Base-by-base conservation (phyloP, 2,888 invertebrate species). In the Bugula neritina region DNA sequence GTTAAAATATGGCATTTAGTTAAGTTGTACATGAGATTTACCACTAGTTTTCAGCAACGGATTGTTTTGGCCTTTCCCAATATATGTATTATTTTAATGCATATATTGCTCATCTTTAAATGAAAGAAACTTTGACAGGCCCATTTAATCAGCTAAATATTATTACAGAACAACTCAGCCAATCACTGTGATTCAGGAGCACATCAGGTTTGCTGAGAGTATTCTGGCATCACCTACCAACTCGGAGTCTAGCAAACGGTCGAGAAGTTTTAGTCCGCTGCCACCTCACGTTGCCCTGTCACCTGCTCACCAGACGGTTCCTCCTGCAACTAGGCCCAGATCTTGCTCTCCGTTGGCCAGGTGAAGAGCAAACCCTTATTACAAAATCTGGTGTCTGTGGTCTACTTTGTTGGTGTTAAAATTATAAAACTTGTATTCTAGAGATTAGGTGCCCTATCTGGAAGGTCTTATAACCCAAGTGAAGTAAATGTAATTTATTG, bases 161-260 rank as follows among this genome's bases (percentile, higher is more conserved):
- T n/a, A n/a, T 17, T 43, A 10, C 17, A 43, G 43, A 43, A 43
- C 43, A 43, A 43, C 5, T 3, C 63, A 63, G 27, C 63, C 63
- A 5, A 63, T 63, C 63, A 63, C 63, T 13, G 27, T 63, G 25
- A 63, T 63, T 25, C 63, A 63, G 63, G 63, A 63, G 31, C 63
- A 63, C 63, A 63, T 63, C 27, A 63, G 31, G 63, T 63, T 63
- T 27, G 63, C 63, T 3, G 63, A 63, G 31, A 63, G 63, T 34
- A 63, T 63, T 31, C 31, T 63, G 31, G 63, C 63, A 3, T 63
- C 63, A 17, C 63, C 63, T 25, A 21, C 63, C 13, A 63, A 27
- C 27, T 63, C 63, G 13, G 63, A 63, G 31, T 21, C 31, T 63
- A 31, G 63, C 13, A 57, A 23, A 23, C 21, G 63, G 27, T 63